Evolutionary conservation across 2,888 invertebrate genomes (phyloP).

Genomic region (Diogma glabrata): DNA sequence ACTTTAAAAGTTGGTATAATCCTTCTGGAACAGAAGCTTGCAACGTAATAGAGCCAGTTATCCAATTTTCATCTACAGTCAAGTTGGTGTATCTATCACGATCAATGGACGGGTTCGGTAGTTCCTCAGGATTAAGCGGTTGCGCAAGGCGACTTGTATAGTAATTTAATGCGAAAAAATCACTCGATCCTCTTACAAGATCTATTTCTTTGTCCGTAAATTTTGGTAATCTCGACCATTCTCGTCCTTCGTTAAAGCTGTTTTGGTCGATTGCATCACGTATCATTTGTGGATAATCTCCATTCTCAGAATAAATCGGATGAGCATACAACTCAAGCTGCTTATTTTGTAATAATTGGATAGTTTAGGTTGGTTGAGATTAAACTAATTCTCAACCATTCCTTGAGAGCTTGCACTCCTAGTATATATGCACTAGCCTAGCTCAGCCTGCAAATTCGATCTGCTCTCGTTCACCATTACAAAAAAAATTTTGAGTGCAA

Average conservation of each 20-base stretch:
- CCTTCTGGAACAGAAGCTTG: slow-evolving; percentile 27
- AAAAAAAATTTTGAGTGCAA: too few species aligned
- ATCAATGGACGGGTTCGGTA: neutral
- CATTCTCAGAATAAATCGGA: slow-evolving; percentile 26
- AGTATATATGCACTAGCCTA: too few species aligned
- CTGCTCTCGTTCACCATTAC: too few species aligned
- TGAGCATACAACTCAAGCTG: slow-evolving; percentile 17
- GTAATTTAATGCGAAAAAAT: slow-evolving; percentile 29
- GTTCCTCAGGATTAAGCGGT: neutral
- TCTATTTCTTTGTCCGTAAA: neutral
- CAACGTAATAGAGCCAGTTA: slow-evolving; percentile 25
- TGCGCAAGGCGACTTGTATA: slow-evolving; percentile 23
- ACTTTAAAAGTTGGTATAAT: slow-evolving; percentile 20
- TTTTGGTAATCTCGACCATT: slow-evolving; percentile 24
- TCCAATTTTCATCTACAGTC: slow-evolving; percentile 24
- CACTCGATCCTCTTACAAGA: slow-evolving; percentile 20
- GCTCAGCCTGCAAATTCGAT: too few species aligned
- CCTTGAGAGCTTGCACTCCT: too few species aligned
- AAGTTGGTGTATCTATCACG: slow-evolving; percentile 30
- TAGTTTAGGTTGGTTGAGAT: too few species aligned
- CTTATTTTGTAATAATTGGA: slow-evolving; percentile 25
- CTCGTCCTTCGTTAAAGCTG: slow-evolving; percentile 26
- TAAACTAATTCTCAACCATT: too few species aligned
- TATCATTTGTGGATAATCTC: slow-evolving; percentile 30
- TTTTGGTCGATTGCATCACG: slow-evolving; percentile 26